Conservation (phyloP, 2,113 vertebrate genomes). For the Anguilla rostrata region DNA sequence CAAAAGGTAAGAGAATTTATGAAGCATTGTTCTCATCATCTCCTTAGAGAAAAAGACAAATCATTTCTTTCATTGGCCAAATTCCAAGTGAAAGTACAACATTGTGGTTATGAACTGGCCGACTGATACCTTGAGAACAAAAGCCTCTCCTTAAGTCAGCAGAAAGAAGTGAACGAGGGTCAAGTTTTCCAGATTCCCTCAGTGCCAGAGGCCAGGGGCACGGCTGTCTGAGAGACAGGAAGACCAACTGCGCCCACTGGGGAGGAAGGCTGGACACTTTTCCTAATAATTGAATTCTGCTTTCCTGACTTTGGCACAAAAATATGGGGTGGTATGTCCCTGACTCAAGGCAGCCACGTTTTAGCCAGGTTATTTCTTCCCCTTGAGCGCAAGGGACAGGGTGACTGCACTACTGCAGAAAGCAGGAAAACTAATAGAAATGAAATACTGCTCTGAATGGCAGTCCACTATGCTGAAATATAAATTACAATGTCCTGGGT, state of each 20-base stretch:
- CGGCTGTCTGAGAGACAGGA: neutral
- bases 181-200: conserved; percentile 20
- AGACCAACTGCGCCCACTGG: neutral
- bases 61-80: neutral
- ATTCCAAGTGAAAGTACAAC: neutral
- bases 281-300: neutral
- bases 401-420: neutral
- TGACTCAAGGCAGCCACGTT: conserved; percentile 22
- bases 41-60: neutral
- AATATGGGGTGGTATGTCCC: conserved; percentile 9
- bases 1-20: neutral
- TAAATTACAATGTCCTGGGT: neutral
- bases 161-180: conserved; percentile 25
- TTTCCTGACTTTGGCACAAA: conserved; percentile 22
- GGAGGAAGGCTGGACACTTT: neutral
- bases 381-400: neutral
- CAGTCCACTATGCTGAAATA: neutral
- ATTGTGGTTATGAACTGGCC: conserved; percentile 11
- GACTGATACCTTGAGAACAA: conserved; percentile 16
- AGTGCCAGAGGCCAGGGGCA: conserved; percentile 18
- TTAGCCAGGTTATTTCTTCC: conserved; percentile 23
- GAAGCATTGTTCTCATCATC: neutral
- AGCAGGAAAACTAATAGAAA: neutral
- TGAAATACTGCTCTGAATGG: neutral
- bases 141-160: conserved; percentile 26